Conservation (phyloP, 1,140 invertebrate species). For the Capitella teleta region DNA sequence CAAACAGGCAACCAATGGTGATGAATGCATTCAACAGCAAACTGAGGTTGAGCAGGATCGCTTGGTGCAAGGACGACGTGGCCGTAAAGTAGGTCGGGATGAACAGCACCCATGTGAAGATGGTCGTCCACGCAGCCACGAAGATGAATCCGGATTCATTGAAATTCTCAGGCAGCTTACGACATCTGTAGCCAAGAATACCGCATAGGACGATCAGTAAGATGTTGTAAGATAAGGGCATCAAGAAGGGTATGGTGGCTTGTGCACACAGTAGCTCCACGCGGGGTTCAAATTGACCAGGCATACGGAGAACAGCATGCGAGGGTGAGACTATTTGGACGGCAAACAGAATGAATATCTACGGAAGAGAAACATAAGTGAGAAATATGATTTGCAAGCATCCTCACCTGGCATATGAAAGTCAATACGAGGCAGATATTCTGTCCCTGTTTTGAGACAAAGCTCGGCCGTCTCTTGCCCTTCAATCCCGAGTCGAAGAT, state of each 20-base stretch:
- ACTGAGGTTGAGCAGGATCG: slow-evolving; percentile 16
- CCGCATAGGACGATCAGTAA: slow-evolving; percentile 75
- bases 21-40: slow-evolving; percentile 21
- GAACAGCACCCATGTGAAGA: slow-evolving; percentile 26
- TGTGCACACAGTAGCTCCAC: slow-evolving; percentile 16
- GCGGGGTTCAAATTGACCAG: slow-evolving; percentile 6
- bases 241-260: slow-evolving; percentile 10
- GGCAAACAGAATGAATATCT: too few species aligned
- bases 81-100: slow-evolving; percentile 23
- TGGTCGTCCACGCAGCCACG: slow-evolving; percentile 24
- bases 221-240: slow-evolving; percentile 66
- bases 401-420: too few species aligned
- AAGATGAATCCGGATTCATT: slow-evolving; percentile 30
- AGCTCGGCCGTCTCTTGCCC: too few species aligned
- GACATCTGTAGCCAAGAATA: slow-evolving; percentile 65
- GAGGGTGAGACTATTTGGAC: not conserved
- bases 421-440: too few species aligned
- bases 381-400: too few species aligned
- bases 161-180: slow-evolving; percentile 28
- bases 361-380: too few species aligned
- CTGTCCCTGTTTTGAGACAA: too few species aligned
- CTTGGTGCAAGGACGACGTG: slow-evolving; percentile 14
- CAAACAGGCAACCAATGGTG: slow-evolving; percentile 20
- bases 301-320: slow-evolving; percentile 1
- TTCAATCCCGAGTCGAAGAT: too few species aligned